Percentiles rank a stretch among this genome's conserved stretches.
Conservation (phyloP, 1,140 invertebrate genomes). For the Stratiolaelaps scimitus region DNA sequence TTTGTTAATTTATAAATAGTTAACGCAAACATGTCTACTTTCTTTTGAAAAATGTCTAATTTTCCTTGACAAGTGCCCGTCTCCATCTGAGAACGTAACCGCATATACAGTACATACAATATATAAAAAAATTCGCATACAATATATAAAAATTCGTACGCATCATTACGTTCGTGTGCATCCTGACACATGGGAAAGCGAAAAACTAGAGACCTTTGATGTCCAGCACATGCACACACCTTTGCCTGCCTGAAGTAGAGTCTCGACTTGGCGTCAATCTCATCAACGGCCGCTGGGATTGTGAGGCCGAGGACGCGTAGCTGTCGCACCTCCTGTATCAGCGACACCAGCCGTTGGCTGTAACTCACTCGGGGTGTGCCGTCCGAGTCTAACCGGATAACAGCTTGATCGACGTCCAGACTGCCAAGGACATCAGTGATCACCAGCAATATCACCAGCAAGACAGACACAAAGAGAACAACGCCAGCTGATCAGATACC, state of each 20-base stretch:
- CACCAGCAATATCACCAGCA: constrained; percentile 33
- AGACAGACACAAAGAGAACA: constrained; percentile 30
- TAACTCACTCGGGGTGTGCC: constrained; percentile 69
- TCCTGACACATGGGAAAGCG: too few relatives aligned
- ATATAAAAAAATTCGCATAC: too few relatives aligned
- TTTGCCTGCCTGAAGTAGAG: constrained; percentile 67
- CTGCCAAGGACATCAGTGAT: constrained; percentile 41
- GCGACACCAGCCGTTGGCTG: constrained; percentile 59
- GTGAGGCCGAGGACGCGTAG: constrained; percentile 63
- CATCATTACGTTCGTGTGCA: too few relatives aligned
- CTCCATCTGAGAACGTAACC: too few relatives aligned
- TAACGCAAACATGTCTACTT: too few relatives aligned
- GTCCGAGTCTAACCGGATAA: constrained; percentile 60
- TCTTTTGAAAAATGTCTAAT: too few relatives aligned
- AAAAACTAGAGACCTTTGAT: too few relatives aligned
- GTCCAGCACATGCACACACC: too few relatives aligned
- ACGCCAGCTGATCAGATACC: constrained; percentile 26
- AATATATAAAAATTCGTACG: too few relatives aligned
- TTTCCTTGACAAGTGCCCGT: too few relatives aligned
- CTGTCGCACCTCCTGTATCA: constrained; percentile 69
- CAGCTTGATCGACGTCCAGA: constrained; percentile 55
- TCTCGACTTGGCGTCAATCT: constrained; percentile 52
- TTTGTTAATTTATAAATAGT: too few relatives aligned
- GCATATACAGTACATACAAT: too few relatives aligned
- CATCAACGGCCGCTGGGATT: constrained; percentile 57